phyloP scores from a whole-genome alignment of 2,888 invertebrate genomes.

The Tipula helvola region DNA sequence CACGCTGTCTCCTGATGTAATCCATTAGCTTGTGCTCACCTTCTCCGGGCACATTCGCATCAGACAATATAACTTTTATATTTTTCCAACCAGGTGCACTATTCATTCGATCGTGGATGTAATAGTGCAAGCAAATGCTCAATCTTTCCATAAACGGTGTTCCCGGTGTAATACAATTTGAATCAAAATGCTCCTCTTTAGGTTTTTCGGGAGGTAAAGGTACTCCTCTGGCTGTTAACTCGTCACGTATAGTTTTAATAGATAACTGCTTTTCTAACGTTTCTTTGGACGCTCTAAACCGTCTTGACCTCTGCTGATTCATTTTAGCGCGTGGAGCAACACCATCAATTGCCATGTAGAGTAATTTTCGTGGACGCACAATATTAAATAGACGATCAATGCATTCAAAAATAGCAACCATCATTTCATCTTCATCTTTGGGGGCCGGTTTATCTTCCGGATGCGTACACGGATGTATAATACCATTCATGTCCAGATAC shows the following conservation, averaged over 20 bases:
- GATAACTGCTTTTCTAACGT: constrained; percentile 77
- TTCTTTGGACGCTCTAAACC: constrained; percentile 96
- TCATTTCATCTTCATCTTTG: constrained; percentile 99
- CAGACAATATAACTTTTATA: constrained; percentile 92
- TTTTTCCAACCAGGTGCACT: constrained; percentile 91
- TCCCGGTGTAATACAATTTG: constrained; percentile 99
- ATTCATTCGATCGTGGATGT: constrained; percentile 47
- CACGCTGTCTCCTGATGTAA: constrained; percentile 88
- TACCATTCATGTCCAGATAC: constrained; percentile 99
- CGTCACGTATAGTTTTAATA: constrained; percentile 64
- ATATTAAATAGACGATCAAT: constrained; percentile 91
- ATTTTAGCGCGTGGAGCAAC: constrained; percentile 99
- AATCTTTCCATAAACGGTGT: constrained; percentile 94
- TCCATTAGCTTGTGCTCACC: constrained; percentile 99
- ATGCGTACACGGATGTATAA: constrained; percentile 99
- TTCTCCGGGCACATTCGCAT: constrained; percentile 96
- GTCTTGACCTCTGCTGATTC: constrained; percentile 96
- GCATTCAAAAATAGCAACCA: constrained; percentile 97
- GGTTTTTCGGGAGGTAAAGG: constrained; percentile 75
- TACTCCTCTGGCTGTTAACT: constrained; percentile 58
- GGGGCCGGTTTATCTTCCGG: constrained; percentile 97
- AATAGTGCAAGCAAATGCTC: constrained; percentile 57
- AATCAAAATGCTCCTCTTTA: constrained; percentile 91
- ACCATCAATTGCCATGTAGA: constrained; percentile 99
- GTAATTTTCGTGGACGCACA: constrained; percentile 78